Base-by-base conservation (phyloP, 2,888 invertebrate genomes). In the Geophilus truncorum region DNA sequence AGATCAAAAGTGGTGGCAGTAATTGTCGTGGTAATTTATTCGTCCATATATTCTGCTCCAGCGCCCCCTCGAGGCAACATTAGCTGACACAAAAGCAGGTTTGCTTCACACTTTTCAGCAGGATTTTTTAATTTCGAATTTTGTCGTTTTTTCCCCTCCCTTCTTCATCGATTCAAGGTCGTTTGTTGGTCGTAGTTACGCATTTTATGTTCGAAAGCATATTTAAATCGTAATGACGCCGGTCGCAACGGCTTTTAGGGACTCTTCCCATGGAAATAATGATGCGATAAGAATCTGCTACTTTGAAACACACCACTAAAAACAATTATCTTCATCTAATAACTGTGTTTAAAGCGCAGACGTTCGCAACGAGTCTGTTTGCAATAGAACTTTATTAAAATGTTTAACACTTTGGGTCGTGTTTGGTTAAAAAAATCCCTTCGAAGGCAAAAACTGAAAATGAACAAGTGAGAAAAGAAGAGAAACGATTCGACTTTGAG, bases 1-100 rank as follows among this genome's bases (percentile, higher is more conserved):
- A 70, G 28, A 70, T 70, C 70, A 28, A 70, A 57, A 23, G 70
- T 25, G 25, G n/a, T 70, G 70, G 70, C 28, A 28, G 70, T 70
- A 70, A 70, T 70, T 70, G 70, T 70, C 70, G 70, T 1, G 70
- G 25, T 70, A 70, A 70, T 70, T 70, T 70, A 70, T 70, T 70
- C 28, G 5, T 70, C 70, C 1, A 70, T 70, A 70, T n/a, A 70
- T 70, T 70, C 25, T 70, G 70, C 12, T 70, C 12, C 25, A 12
- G 70, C 28, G 6, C 70, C 70, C 57, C 70, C 70, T 70, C 6
- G 70, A 70, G 70, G 70, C 70, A 70, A 70, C 70, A 70, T 70
- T 70, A 70, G 28, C 70, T 70, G 28, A 25, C 28, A 70, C 28
- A 70, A 70, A 70, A 70, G 70, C 57, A 62, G 57, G 57, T 62